A percentile compares a stretch with the other conserved stretches of the same genome.
phyloP scores from a whole-genome alignment of 2,888 invertebrate genomes.

The Aphrophora alni region DNA sequence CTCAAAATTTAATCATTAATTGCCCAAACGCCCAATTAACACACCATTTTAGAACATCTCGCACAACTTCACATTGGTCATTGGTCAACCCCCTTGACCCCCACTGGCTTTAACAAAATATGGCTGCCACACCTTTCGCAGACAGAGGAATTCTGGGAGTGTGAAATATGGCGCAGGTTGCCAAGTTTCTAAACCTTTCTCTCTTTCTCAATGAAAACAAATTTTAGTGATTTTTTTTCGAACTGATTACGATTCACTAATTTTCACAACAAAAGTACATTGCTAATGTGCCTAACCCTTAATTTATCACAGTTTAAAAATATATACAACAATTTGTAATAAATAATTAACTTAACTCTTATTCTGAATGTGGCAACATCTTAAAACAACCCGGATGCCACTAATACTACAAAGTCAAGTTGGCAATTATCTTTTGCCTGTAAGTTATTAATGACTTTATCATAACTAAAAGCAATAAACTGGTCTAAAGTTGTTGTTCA shows the following conservation, averaged over 20 bases:
- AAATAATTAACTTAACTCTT: neutral
- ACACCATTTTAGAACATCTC: constrained; percentile 21
- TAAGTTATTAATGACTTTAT: neutral
- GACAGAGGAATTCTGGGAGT: constrained; percentile 50
- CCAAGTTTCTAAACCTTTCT: constrained; percentile 33
- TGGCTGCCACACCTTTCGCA: constrained; percentile 55
- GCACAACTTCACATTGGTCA: constrained; percentile 24
- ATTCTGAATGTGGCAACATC: constrained; percentile 22
- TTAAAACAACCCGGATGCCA: constrained; percentile 36
- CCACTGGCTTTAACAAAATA: constrained; percentile 53
- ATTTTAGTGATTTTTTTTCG: neutral
- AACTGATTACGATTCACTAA: neutral
- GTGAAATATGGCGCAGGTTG: constrained; percentile 46
- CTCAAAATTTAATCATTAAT: neutral
- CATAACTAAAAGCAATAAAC: neutral
- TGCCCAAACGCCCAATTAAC: constrained; percentile 9
- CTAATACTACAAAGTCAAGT: constrained; percentile 22
- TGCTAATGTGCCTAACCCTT: too few relatives aligned
- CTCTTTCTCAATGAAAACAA: neutral
- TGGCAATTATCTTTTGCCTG: neutral
- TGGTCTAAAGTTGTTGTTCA: neutral
- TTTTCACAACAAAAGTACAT: too few relatives aligned
- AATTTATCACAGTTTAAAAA: too few relatives aligned
- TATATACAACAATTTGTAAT: too few relatives aligned
- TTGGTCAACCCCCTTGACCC: constrained; percentile 49